A percentile compares a stretch with the other conserved stretches of the same genome.
phyloP scores from a whole-genome alignment of 2,797 vertebrate genomes.

The Galago senegalensis region DNA sequence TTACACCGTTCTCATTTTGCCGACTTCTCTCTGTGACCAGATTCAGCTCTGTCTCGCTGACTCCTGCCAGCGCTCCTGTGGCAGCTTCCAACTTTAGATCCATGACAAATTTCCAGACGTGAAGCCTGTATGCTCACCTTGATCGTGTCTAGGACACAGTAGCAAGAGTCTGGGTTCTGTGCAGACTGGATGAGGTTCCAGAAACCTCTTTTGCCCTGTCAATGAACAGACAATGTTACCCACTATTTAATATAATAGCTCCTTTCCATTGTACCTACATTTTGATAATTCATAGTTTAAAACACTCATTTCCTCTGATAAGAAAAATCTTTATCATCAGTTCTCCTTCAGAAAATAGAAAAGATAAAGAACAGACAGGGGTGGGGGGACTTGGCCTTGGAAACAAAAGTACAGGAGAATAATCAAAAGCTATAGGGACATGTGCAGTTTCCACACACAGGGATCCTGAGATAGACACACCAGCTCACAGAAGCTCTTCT shows the following conservation, averaged over 20 bases:
- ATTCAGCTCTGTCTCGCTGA: background rate
- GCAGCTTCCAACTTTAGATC: slow-evolving; percentile 10
- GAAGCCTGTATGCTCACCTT: background rate
- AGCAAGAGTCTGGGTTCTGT: background rate
- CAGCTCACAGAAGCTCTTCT: background rate
- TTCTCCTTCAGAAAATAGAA: slow-evolving; percentile 11
- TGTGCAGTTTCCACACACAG: background rate
- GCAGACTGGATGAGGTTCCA: background rate
- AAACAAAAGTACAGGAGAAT: background rate
- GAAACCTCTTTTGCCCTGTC: background rate
- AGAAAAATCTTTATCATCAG: background rate
- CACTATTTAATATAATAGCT: background rate
- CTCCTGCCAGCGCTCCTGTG: background rate
- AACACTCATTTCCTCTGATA: background rate
- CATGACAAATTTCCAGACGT: background rate
- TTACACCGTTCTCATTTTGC: background rate
- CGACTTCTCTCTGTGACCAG: background rate
- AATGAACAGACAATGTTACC: background rate
- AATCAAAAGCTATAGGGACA: background rate
- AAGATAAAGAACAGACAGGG: background rate
- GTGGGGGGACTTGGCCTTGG: background rate
- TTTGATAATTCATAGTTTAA: slow-evolving; percentile 1
- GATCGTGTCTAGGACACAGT: background rate
- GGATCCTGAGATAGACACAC: background rate
- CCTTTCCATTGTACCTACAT: background rate